phyloP scores from a whole-genome alignment of 1,140 invertebrate species.

The Mercenaria mercenaria region DNA sequence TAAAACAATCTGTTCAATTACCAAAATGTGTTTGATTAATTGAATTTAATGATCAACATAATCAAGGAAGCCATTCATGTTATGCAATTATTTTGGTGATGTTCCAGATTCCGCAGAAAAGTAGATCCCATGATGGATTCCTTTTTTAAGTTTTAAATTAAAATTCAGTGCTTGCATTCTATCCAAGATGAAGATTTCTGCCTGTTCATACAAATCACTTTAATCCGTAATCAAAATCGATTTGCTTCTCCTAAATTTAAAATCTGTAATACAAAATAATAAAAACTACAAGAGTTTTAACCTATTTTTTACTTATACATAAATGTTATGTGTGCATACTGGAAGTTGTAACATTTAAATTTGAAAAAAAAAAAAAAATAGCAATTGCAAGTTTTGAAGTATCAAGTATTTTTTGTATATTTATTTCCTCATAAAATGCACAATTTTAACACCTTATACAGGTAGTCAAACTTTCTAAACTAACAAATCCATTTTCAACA shows the following conservation, averaged over 20 bases:
- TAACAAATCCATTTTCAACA: too few relatives aligned
- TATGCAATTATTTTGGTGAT: background rate
- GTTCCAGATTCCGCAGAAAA: background rate
- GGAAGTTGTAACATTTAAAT: too few relatives aligned
- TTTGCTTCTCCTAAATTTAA: background rate
- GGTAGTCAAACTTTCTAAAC: too few relatives aligned
- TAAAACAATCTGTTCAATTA: background rate
- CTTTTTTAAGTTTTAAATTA: background rate
- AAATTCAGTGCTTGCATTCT: background rate
- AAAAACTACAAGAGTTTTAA: too few relatives aligned
- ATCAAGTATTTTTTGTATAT: too few relatives aligned
- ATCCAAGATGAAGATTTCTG: background rate
- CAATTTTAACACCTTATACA: too few relatives aligned
- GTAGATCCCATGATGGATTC: too few relatives aligned
- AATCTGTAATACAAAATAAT: background rate
- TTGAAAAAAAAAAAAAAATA: too few relatives aligned
- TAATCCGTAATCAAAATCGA: background rate
- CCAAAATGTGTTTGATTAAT: background rate
- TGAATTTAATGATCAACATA: background rate
- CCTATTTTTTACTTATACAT: too few relatives aligned
- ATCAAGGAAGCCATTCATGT: background rate
- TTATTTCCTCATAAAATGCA: too few relatives aligned
- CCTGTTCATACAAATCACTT: background rate
- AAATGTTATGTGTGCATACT: too few relatives aligned
- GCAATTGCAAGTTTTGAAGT: too few relatives aligned